Conservation (phyloP, 2,888 invertebrate species). For the Aproaerema taeniolella region DNA sequence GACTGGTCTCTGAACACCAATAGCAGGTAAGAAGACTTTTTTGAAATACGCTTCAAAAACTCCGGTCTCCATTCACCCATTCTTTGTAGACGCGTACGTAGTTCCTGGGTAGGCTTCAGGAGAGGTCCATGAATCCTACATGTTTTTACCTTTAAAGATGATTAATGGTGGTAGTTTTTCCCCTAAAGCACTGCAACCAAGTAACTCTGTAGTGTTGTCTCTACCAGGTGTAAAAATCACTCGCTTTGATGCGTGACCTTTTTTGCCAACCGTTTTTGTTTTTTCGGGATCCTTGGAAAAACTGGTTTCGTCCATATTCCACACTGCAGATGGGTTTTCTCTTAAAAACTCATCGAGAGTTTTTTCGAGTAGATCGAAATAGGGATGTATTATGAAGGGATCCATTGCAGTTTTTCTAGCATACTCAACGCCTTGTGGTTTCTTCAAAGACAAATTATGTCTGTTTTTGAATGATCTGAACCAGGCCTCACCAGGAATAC, state of each 20-base stretch:
- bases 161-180: conserved; percentile 26
- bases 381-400: conserved; percentile 21
- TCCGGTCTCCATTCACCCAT: conserved; percentile 36
- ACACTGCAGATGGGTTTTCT: conserved; percentile 10
- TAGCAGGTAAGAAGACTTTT: conserved; percentile 20
- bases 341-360: conserved; percentile 13
- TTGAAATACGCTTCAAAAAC: conserved; percentile 27
- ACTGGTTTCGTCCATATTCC: conserved; percentile 16
- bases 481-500: conserved; percentile 21
- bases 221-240: conserved; percentile 16
- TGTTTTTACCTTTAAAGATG: conserved; percentile 25
- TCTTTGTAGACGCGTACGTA: conserved; percentile 27
- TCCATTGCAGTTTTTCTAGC: conserved; percentile 21
- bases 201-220: conserved; percentile 25
- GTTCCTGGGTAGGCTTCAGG: conserved; percentile 20
- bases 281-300: conserved; percentile 15
- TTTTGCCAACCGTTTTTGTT: conserved; percentile 14
- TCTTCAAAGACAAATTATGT: conserved; percentile 20
- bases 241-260: conserved; percentile 16
- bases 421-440: conserved; percentile 24
- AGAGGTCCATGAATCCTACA: conserved; percentile 31
- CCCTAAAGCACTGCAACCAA: conserved; percentile 22
- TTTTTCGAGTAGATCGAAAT: conserved; percentile 15
- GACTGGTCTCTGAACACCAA: conserved; percentile 18
- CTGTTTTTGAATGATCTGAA: conserved; percentile 21